Evolutionary conservation across 2,888 invertebrate genomes (phyloP).

Genomic region (Platycheirus albimanus): DNA sequence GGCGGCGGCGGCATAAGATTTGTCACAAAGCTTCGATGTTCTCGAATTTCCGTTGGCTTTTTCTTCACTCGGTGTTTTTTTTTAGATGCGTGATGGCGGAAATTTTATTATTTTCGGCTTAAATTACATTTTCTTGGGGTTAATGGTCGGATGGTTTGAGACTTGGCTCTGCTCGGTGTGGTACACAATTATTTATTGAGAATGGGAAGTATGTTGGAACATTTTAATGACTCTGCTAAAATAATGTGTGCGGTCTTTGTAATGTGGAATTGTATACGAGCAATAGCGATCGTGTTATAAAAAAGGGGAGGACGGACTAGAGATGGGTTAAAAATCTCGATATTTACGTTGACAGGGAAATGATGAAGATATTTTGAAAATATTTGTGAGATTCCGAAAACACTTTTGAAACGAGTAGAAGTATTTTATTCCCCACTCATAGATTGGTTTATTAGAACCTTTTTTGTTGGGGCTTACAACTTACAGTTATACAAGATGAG

Average conservation of each 20-base stretch:
- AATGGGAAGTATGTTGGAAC: conserved; percentile 64
- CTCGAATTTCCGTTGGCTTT: conserved; percentile 67
- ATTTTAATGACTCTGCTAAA: conserved; percentile 66
- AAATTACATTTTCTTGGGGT: conserved; percentile 64
- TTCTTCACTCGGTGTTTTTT: conserved; percentile 31
- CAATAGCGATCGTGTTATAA: conserved; percentile 55
- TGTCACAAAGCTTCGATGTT: conserved; percentile 70
- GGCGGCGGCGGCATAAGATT: conserved; percentile 56
- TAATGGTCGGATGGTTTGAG: conserved; percentile 46
- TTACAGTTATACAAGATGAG: too few species aligned
- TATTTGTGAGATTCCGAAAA: too few species aligned
- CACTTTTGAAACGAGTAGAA: too few species aligned
- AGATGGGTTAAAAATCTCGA: not conserved
- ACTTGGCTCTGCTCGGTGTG: conserved; percentile 7
- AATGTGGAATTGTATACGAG: conserved; percentile 51
- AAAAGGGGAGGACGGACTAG: conserved; percentile 40
- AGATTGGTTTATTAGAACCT: too few species aligned
- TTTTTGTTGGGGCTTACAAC: too few species aligned
- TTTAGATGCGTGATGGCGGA: conserved; percentile 67
- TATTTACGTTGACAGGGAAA: not conserved
- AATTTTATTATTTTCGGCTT: conserved; percentile 70
- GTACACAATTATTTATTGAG: conserved; percentile 64
- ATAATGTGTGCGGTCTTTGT: conserved; percentile 64
- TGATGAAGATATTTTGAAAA: not conserved
- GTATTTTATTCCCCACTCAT: too few species aligned